Conservation (phyloP, 2,797 vertebrate species). For the Hafferia zeledoni region DNA sequence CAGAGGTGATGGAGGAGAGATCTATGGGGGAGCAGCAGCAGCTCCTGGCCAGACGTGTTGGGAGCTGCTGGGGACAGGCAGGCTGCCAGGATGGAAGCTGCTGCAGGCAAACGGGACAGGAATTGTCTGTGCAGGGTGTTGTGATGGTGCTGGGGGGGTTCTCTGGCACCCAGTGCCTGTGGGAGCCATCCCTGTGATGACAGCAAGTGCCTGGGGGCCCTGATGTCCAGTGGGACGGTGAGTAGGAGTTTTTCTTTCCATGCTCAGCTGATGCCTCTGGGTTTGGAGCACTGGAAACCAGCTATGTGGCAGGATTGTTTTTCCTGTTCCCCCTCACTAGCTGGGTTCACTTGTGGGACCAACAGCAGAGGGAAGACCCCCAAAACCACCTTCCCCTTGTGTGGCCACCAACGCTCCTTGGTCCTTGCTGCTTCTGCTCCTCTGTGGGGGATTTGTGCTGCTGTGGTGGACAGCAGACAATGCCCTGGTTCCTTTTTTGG, state of each 20-base stretch:
- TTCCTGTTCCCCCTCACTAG: fast-evolving
- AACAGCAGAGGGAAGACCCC: neutral
- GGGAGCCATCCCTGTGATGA: neutral
- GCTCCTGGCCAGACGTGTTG: neutral
- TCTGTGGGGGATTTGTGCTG: fast-evolving
- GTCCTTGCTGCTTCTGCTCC: neutral
- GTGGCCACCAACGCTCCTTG: fast-evolving
- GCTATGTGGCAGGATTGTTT: neutral
- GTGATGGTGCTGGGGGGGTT: neutral
- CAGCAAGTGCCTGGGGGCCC: neutral
- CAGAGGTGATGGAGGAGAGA: neutral
- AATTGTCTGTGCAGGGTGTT: neutral
- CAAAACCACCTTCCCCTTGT: neutral
- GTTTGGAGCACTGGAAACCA: neutral
- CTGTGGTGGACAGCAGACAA: too few species aligned
- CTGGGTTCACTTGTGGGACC: neutral
- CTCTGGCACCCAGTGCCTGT: neutral
- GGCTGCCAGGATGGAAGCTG: neutral
- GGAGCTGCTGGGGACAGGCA: slow-evolving; percentile 22
- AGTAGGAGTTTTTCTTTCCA: neutral
- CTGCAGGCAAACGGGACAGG: fast-evolving
- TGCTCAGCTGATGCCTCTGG: neutral
- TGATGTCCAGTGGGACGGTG: fast-evolving
- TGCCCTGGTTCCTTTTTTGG: neutral
- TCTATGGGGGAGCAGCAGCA: neutral